These are phyloP conservation scores for Limonius californicus DNA, from an alignment of 1,140 invertebrate species.

Conservation along the genomic window DNA sequence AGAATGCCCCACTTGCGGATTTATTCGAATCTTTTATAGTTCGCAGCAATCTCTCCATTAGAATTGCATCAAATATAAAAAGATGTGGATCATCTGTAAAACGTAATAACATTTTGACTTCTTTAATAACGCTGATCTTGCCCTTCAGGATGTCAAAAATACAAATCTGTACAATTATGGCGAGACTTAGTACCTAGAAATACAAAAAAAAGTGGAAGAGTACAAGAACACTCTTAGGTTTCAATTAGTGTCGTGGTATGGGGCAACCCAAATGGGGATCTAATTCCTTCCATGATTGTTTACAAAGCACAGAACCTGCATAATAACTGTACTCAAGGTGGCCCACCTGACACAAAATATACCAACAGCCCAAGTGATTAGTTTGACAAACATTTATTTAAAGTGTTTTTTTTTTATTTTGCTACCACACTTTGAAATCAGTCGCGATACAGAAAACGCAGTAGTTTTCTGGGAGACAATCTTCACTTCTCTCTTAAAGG, in stretches of 20 bases:
- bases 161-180: too few relatives aligned
- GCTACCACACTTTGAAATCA: conserved; percentile 16
- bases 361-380: not conserved
- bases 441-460: not conserved
- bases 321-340: conserved; percentile 34
- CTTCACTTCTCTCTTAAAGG: conserved; percentile 22
- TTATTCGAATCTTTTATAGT: not conserved
- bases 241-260: conserved; percentile 35
- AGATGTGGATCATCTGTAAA: not conserved
- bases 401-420: conserved; percentile 32
- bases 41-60: not conserved
- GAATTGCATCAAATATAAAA: not conserved
- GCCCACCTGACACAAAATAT: conserved; percentile 23
- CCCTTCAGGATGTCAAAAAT: too few relatives aligned
- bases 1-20: not conserved
- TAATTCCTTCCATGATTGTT: conserved; percentile 35
- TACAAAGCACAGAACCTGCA: conserved; percentile 37
- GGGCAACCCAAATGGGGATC: conserved; percentile 29
- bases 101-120: too few relatives aligned
- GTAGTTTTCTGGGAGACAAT: conserved; percentile 20
- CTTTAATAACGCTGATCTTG: too few relatives aligned
- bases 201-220: conserved; percentile 19
- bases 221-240: conserved; percentile 20
- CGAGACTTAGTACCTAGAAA: conserved; percentile 15
- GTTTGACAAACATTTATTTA: conserved; percentile 40